Conservation (phyloP, 2,797 vertebrate genomes). For the Gallinago stenura region DNA sequence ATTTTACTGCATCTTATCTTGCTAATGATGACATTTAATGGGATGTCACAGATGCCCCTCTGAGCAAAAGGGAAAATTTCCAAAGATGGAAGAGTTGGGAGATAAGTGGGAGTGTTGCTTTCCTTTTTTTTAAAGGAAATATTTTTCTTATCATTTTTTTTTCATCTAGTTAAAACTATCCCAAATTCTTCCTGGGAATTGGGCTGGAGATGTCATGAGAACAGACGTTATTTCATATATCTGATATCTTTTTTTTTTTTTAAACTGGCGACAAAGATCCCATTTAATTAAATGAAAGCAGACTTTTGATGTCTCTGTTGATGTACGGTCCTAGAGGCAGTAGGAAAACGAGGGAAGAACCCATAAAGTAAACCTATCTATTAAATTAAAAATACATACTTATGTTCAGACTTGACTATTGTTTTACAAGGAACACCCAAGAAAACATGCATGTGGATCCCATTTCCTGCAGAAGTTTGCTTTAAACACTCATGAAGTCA, state of each 20-base stretch:
- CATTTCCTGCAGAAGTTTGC: constrained; percentile 74
- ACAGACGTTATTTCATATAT: constrained; percentile 50
- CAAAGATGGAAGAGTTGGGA: constrained; percentile 7
- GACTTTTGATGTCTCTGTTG: constrained; percentile 3
- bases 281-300: constrained; percentile 55
- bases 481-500: constrained; percentile 68
- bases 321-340: neutral
- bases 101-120: neutral
- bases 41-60: neutral
- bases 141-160: constrained; percentile 32
- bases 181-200: constrained; percentile 7
- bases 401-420: constrained; percentile 53
- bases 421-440: constrained; percentile 60
- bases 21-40: neutral
- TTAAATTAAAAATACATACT: constrained; percentile 28
- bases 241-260: neutral
- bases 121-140: constrained; percentile 3
- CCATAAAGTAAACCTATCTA: constrained; percentile 2
- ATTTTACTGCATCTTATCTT: neutral
- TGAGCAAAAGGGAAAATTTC: constrained; percentile 31
- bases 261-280: neutral
- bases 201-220: constrained; percentile 43
- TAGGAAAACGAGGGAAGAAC: constrained; percentile 6
- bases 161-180: constrained; percentile 39
- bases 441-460: constrained; percentile 65